These are phyloP conservation scores for Pecten maximus DNA, from an alignment of 2,888 invertebrate genomes.

Conservation along the genomic window DNA sequence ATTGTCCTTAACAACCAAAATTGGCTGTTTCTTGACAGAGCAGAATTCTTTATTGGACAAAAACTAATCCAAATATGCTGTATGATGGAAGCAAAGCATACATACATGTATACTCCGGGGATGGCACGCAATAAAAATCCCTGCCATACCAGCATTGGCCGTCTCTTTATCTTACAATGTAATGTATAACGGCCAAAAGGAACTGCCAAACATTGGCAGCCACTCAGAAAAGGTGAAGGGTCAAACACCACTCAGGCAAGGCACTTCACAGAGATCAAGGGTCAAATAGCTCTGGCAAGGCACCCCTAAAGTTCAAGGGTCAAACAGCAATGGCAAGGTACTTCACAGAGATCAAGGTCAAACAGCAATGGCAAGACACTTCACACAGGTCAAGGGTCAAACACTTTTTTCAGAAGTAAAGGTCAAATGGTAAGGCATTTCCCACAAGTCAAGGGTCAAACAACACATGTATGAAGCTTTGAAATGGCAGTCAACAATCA, in stretches of 20 bases:
- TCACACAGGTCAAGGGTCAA: background rate
- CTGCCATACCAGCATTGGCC: conserved; percentile 14
- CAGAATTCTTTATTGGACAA: conserved; percentile 30
- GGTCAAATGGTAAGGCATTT: too few relatives aligned
- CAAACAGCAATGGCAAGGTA: background rate
- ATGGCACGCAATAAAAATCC: conserved; percentile 15
- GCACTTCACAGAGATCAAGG: background rate
- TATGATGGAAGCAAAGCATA: conserved; percentile 3
- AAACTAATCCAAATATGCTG: conserved; percentile 33
- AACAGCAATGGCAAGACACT: background rate
- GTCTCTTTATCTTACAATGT: background rate
- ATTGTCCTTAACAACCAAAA: conserved; percentile 22
- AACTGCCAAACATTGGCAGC: conserved; percentile 24
- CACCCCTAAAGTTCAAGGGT: background rate
- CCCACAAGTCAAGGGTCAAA: too few relatives aligned
- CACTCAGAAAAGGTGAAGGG: background rate
- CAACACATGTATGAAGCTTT: too few relatives aligned
- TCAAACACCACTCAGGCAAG: background rate
- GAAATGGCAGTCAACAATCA: too few relatives aligned
- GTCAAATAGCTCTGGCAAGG: background rate
- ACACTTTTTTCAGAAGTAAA: too few relatives aligned
- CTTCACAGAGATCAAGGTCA: background rate
- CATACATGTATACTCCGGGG: background rate
- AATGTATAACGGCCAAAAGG: background rate
- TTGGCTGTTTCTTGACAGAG: conserved; percentile 20